phyloP scores from a whole-genome alignment of 2,113 vertebrate species.

The Macheiramphus alcinus region DNA sequence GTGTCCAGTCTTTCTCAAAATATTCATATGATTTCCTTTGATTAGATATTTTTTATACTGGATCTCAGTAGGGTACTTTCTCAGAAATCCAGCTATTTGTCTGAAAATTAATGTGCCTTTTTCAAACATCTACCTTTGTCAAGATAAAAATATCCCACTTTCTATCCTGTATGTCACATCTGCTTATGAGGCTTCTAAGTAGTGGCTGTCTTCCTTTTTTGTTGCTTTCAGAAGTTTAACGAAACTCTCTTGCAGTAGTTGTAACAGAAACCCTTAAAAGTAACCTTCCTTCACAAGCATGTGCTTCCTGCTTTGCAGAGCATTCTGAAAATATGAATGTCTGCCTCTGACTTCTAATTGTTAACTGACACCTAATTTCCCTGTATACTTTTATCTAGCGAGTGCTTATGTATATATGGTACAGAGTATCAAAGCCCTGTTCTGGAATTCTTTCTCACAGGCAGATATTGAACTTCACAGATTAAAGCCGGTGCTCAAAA shows the following conservation, averaged over 20 bases:
- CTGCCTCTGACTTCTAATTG: neutral
- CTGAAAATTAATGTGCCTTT: neutral
- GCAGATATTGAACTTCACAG: neutral
- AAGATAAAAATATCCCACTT: conserved; percentile 8
- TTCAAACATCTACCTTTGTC: neutral
- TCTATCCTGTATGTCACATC: neutral
- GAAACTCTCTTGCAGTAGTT: neutral
- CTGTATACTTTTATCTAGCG: neutral
- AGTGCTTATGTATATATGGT: neutral
- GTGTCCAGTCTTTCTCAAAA: neutral
- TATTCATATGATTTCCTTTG: neutral
- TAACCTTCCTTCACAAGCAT: neutral
- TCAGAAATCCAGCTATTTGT: neutral
- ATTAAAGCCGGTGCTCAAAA: neutral
- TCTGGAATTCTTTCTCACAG: neutral
- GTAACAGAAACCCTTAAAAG: neutral
- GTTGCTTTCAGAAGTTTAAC: neutral
- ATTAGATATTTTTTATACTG: neutral
- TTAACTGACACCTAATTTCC: neutral
- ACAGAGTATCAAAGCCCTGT: neutral
- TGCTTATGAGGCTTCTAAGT: neutral
- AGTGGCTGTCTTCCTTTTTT: neutral
- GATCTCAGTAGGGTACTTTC: neutral
- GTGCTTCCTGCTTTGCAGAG: neutral
- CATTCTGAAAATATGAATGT: neutral